phyloP scores from a whole-genome alignment of 2,888 invertebrate genomes.

The Trachelus stipa region DNA sequence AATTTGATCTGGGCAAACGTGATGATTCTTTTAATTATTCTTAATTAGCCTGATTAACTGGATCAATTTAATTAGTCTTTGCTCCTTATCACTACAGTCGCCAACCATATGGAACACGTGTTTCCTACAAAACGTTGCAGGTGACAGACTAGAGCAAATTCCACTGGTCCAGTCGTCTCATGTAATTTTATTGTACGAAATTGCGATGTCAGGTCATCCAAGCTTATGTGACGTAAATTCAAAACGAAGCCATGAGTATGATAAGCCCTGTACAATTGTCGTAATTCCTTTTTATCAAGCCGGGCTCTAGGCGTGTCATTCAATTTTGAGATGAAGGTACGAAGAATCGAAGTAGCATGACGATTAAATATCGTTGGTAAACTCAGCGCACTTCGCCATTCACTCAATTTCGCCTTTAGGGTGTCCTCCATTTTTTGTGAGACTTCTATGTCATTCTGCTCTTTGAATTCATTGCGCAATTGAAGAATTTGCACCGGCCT shows the following conservation, averaged over 20 bases:
- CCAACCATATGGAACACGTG: constrained; percentile 58
- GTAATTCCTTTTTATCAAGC: constrained; percentile 54
- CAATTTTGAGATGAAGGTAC: constrained; percentile 46
- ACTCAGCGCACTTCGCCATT: constrained; percentile 52
- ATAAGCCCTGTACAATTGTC: constrained; percentile 59
- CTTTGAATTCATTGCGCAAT: constrained; percentile 32
- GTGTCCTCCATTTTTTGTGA: constrained; percentile 48
- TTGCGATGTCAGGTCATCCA: constrained; percentile 50
- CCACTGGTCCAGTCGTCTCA: constrained; percentile 55
- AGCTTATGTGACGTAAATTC: constrained; percentile 49
- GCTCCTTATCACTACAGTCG: constrained; percentile 52
- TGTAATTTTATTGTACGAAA: constrained; percentile 57
- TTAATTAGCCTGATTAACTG: neutral
- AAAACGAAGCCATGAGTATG: constrained; percentile 59
- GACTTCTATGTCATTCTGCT: constrained; percentile 14
- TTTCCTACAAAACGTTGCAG: constrained; percentile 55
- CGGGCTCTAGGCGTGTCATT: constrained; percentile 38
- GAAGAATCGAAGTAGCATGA: constrained; percentile 54
- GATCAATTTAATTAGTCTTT: constrained; percentile 37
- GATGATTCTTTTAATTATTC: neutral
- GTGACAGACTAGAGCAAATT: constrained; percentile 58
- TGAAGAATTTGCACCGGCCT: constrained; percentile 51
- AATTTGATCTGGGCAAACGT: neutral
- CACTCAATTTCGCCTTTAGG: constrained; percentile 51
- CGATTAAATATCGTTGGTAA: constrained; percentile 58